Conservation (phyloP, 2,797 vertebrate genomes). For the Anas bahamensis region DNA sequence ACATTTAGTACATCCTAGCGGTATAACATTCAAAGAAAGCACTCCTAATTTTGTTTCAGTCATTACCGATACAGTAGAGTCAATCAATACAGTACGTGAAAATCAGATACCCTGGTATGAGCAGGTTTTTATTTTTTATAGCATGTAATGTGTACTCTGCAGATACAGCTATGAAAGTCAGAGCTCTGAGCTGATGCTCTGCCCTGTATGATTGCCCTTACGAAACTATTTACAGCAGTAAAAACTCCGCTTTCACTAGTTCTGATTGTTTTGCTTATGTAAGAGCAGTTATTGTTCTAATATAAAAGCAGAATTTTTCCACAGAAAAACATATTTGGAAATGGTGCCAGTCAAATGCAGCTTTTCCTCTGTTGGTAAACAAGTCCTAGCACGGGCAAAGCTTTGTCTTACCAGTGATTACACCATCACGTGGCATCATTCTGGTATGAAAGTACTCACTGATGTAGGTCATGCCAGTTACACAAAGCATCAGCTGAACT, state of each 20-base stretch:
- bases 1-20: neutral
- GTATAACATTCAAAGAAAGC: neutral
- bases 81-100: neutral
- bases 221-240: neutral
- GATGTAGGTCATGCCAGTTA: fast-evolving
- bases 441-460: neutral
- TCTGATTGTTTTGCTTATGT: neutral
- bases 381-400: neutral
- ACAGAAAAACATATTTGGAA: neutral
- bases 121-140: neutral
- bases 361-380: neutral
- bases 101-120: neutral
- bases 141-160: neutral
- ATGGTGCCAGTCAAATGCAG: neutral
- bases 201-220: neutral
- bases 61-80: neutral
- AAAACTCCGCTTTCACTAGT: neutral
- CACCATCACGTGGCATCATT: neutral
- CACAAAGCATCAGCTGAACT: neutral
- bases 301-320: neutral
- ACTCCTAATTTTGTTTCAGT: neutral
- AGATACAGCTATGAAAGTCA: neutral
- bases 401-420: neutral
- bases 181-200: neutral
- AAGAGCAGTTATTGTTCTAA: neutral